Evolutionary conservation across 2,797 vertebrate species (phyloP).

Genomic region (Gallinago stenura): DNA sequence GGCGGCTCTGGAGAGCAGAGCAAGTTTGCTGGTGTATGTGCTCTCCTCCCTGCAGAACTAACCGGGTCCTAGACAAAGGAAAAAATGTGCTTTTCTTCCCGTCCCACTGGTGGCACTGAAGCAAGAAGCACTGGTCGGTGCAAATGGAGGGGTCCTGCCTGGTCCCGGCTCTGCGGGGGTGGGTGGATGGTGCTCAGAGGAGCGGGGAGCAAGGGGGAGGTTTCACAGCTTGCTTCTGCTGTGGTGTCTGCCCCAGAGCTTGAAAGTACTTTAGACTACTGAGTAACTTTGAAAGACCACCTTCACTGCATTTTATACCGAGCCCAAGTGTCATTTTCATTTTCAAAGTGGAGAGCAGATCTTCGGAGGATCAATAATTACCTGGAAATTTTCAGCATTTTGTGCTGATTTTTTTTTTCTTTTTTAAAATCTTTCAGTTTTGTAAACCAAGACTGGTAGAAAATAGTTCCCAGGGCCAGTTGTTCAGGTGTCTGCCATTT

Average conservation of each 20-base stretch:
- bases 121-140: accelerated
- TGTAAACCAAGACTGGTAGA: background rate
- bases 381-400: background rate
- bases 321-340: background rate
- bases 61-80: background rate
- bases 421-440: background rate
- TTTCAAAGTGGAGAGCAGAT: background rate
- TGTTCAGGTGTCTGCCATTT: background rate
- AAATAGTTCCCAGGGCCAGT: background rate
- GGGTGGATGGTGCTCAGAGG: background rate
- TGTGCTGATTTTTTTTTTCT: background rate
- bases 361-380: background rate
- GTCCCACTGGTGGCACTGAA: background rate
- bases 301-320: accelerated
- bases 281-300: background rate
- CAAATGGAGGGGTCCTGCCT: background rate
- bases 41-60: background rate
- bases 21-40: background rate
- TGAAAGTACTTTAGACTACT: background rate
- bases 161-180: accelerated
- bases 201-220: accelerated
- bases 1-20: background rate
- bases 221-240: background rate
- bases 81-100: background rate
- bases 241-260: background rate